phyloP scores from a whole-genome alignment of 1,140 invertebrate species.

The Cotesia vestalis region DNA sequence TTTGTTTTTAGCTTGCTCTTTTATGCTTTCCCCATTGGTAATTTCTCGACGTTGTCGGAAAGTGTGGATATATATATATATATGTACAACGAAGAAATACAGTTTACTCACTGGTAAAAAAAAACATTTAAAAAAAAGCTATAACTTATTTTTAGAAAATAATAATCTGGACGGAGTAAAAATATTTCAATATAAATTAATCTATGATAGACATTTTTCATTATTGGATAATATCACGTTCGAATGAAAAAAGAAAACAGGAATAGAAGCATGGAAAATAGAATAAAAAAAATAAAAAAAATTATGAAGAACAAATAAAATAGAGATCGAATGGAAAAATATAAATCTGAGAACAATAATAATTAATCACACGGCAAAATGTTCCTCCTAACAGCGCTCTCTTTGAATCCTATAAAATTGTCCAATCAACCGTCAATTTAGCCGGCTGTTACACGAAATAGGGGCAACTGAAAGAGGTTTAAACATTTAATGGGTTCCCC shows the following conservation, averaged over 20 bases:
- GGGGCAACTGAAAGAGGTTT: conserved; percentile 25
- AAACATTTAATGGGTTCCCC: conserved; percentile 35
- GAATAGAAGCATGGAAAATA: background rate
- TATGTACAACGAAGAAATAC: no score
- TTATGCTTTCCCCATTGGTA: background rate
- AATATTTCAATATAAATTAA: no score
- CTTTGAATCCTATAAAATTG: conserved; percentile 13
- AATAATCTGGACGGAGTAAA: no score
- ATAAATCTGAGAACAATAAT: conserved; percentile 23
- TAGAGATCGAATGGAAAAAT: conserved; percentile 3
- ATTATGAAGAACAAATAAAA: background rate
- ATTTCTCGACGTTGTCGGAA: background rate
- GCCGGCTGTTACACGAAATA: conserved; percentile 27
- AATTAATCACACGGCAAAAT: conserved; percentile 30
- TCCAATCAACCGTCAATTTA: conserved; percentile 37
- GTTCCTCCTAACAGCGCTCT: background rate
- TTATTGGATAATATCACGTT: no score
- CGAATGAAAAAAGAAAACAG: background rate
- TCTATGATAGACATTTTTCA: no score
- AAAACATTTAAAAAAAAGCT: no score
- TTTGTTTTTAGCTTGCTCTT: background rate
- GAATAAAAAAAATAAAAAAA: background rate
- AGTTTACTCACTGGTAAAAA: no score
- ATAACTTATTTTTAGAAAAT: no score
- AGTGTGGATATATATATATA: no score